These are phyloP conservation scores for Apotomis capreana DNA, from an alignment of 2,888 invertebrate genomes.

Conservation along the genomic window DNA sequence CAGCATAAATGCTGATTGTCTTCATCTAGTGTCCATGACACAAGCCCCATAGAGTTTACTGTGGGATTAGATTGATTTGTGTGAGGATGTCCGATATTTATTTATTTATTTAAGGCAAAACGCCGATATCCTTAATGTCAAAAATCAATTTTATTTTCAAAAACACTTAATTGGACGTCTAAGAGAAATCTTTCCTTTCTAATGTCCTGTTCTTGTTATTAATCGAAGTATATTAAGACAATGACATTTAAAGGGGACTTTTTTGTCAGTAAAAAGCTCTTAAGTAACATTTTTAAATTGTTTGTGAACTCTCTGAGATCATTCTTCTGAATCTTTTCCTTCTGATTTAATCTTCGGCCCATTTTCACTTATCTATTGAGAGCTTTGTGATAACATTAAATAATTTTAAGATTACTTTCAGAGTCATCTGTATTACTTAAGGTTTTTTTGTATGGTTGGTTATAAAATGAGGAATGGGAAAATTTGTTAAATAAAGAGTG, in stretches of 20 bases:
- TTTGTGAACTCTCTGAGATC: slow-evolving; percentile 24
- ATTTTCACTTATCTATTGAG: slow-evolving; percentile 35
- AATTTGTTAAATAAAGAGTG: too few species aligned
- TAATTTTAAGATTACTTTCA: slow-evolving; percentile 29
- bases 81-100: too few species aligned
- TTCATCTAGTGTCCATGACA: too few species aligned
- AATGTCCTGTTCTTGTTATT: background rate
- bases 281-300: slow-evolving; percentile 24
- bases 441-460: background rate
- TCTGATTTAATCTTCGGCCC: slow-evolving; percentile 25
- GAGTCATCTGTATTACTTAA: background rate
- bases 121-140: too few species aligned
- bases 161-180: background rate
- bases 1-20: too few species aligned
- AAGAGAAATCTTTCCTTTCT: background rate
- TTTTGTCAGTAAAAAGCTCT: slow-evolving; percentile 19
- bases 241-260: slow-evolving; percentile 3
- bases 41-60: too few species aligned
- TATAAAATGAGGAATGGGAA: too few species aligned
- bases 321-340: slow-evolving; percentile 25
- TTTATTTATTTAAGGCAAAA: too few species aligned
- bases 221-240: background rate
- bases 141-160: too few species aligned
- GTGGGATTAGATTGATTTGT: too few species aligned
- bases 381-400: slow-evolving; percentile 24